Evolutionary conservation across 1,140 invertebrate species (phyloP), one percentile per base, ranked within the genome.

Genomic region (Dolichoris vasculosae): DNA sequence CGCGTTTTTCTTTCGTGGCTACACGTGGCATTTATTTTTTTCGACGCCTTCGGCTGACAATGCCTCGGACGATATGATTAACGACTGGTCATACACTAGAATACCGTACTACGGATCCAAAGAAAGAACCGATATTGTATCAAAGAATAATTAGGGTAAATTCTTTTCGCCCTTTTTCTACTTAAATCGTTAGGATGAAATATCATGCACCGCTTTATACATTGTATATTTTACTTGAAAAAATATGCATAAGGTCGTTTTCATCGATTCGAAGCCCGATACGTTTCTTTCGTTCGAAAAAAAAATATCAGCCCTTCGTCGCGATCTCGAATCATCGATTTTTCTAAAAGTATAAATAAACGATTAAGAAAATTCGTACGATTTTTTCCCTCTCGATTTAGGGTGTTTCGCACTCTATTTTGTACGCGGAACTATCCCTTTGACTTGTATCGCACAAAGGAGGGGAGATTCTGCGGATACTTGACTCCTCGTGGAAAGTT

Each of bases 401-500:
- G 13, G 30, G 7, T 2, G 26, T 75, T 75, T 75, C 7, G 13
- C 30, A 43, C 75, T 51, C 32, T 2, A 78, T 63, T 63, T 40
- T 77, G 75, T 77, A 30, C 20, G 20, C 2, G 51, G 17, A 51
- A 51, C 46, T 43, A 35, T 77, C 32, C 75, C 11, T 35, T 26
- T 11, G 59, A 40, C 11, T 64, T 80, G 59, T 80, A 59, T 82
- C 63, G 26, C 32, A 3, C 51, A 69, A 17, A 13, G 48, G n/a
- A 55, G 76, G 40, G 11, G 73, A 79, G 75, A 84, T 86, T 86
- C 69, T 77, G 59, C 38, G 84, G 78, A 83, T 80, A 63, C 84
- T 86, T 77, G 85, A 71, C 80, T 86, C 85, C 73, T 78, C 69
- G 20, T 67, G 46, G 73, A 83, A 83, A 86, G 81, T 82, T 83